Evolutionary conservation across 2,888 invertebrate species (phyloP).

Genomic region (Netelia virgata): DNA sequence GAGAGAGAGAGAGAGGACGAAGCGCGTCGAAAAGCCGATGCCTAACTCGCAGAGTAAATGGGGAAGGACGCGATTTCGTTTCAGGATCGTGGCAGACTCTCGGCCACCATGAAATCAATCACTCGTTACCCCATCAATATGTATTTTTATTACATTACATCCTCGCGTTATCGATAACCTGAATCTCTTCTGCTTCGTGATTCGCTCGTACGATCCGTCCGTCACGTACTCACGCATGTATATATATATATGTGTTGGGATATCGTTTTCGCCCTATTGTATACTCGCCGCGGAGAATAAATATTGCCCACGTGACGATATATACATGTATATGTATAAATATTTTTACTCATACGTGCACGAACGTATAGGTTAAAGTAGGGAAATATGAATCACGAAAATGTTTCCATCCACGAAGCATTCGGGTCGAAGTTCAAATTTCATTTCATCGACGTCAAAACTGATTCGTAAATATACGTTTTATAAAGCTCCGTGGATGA

Average conservation of each 20-base stretch:
- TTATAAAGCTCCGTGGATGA: neutral
- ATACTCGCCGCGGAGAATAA: constrained; percentile 9
- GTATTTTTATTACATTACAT: constrained; percentile 66
- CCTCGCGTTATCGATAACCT: constrained; percentile 51
- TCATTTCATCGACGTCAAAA: no score
- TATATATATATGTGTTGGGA: neutral
- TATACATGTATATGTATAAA: neutral
- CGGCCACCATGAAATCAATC: constrained; percentile 66
- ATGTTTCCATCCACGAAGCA: no score
- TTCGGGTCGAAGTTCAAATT: no score
- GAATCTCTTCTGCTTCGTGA: constrained; percentile 29
- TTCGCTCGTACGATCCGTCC: constrained; percentile 32
- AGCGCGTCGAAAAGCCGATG: constrained; percentile 13
- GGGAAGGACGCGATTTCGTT: constrained; percentile 15
- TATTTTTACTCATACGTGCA: neutral
- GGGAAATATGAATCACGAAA: no score
- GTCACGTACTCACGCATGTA: constrained; percentile 6
- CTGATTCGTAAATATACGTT: neutral
- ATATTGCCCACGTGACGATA: constrained; percentile 39
- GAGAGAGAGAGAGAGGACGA: constrained; percentile 37
- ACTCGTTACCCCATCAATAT: constrained; percentile 70
- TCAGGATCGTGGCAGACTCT: constrained; percentile 29
- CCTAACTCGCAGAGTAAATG: constrained; percentile 24
- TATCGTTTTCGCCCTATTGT: constrained; percentile 18
- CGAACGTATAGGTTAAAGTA: neutral